phyloP scores from a whole-genome alignment of 2,113 vertebrate genomes.

The Prionailurus bengalensis region DNA sequence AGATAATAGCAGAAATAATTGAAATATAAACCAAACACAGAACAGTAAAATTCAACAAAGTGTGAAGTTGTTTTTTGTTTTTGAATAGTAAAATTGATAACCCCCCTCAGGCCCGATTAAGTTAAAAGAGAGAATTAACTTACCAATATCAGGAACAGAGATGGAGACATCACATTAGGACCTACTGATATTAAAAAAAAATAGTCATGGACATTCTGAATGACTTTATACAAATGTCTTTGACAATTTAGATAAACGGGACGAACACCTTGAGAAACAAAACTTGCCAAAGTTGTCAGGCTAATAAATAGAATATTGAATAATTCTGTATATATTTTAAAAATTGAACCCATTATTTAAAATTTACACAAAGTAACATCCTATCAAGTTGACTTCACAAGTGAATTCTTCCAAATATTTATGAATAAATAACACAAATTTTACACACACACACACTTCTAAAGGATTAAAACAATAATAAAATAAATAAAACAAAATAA shows the following conservation, averaged over 20 bases:
- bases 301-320: neutral
- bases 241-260: neutral
- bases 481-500: neutral
- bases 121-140: neutral
- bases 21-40: neutral
- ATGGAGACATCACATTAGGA: neutral
- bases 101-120: neutral
- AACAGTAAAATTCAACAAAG: neutral
- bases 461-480: neutral
- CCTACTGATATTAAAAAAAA: neutral
- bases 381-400: constrained; percentile 10
- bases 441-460: neutral
- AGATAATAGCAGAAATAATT: neutral
- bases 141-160: neutral
- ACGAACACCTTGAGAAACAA: neutral
- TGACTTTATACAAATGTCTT: neutral
- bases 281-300: neutral
- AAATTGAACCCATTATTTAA: neutral
- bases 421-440: neutral
- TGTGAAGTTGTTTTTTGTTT: neutral
- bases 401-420: neutral
- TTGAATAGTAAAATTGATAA: constrained; percentile 26
- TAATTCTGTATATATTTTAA: neutral
- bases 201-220: neutral
- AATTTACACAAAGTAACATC: neutral